phyloP scores from a whole-genome alignment of 2,797 vertebrate species.

The Chelonia mydas region DNA sequence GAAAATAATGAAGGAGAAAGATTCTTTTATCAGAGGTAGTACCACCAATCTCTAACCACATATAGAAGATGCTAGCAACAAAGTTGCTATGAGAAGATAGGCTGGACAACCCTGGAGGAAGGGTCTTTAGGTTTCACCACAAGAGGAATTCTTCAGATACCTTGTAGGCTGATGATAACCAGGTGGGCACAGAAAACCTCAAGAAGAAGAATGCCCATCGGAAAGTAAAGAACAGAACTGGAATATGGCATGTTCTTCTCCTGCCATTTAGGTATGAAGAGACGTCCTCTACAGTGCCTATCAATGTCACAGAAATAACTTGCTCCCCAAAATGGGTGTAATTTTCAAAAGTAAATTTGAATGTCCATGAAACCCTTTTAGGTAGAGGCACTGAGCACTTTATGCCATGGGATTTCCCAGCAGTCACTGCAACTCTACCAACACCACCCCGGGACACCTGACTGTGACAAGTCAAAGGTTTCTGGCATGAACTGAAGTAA shows the following conservation, averaged over 20 bases:
- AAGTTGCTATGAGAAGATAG: not conserved
- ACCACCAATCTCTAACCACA: not conserved
- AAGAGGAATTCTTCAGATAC: not conserved
- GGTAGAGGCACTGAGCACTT: not conserved
- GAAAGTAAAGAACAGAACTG: constrained; percentile 18
- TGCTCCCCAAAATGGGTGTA: not conserved
- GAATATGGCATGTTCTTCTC: not conserved
- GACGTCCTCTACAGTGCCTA: not conserved
- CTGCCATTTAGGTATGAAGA: not conserved
- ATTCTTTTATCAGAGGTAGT: not conserved
- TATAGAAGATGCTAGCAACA: not conserved
- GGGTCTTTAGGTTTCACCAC: not conserved
- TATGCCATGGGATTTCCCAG: not conserved
- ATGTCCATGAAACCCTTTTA: not conserved
- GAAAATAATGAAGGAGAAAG: too few relatives aligned
- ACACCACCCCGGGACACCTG: not conserved
- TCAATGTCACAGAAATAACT: not conserved
- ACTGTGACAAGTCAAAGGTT: constrained; percentile 15
- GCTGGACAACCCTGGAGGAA: not conserved
- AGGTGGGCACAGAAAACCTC: not conserved
- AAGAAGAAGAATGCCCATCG: not conserved
- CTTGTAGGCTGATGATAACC: not conserved
- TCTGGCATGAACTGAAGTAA: not conserved
- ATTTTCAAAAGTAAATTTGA: not conserved
- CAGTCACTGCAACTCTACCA: rapidly evolving